Conservation (phyloP, 1,140 invertebrate genomes). For the Bursaphelenchus mucronatus region DNA sequence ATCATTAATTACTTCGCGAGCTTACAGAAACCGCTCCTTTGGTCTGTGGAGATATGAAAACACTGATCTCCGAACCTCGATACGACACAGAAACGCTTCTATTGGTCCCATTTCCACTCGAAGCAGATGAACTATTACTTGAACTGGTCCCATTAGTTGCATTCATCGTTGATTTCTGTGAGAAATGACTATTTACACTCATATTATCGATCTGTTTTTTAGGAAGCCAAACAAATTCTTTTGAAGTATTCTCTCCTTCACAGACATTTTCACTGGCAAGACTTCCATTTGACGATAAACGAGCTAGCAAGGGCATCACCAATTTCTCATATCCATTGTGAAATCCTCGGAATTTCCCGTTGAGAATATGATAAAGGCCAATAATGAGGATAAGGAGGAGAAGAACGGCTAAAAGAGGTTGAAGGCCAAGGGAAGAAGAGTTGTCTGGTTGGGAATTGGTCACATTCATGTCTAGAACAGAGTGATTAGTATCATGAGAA, state of each 20-base stretch:
- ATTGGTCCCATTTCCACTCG: slow-evolving; percentile 9
- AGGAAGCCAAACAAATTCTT: slow-evolving; percentile 31
- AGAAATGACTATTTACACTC: slow-evolving; percentile 30
- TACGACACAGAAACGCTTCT: slow-evolving; percentile 32
- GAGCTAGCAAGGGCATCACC: slow-evolving; percentile 26
- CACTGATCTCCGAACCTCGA: slow-evolving; percentile 28
- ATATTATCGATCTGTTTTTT: slow-evolving; percentile 24
- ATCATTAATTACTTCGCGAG: slow-evolving; percentile 1
- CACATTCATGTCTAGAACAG: too few species aligned
- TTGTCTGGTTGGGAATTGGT: too few species aligned
- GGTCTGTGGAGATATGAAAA: slow-evolving; percentile 29
- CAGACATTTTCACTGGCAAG: slow-evolving; percentile 22
- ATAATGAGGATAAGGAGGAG: slow-evolving; percentile 23
- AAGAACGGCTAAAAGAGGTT: slow-evolving; percentile 23
- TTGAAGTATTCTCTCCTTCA: slow-evolving; percentile 20
- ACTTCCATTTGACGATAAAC: slow-evolving; percentile 19
- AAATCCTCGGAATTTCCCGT: slow-evolving; percentile 7
- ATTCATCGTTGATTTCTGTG: slow-evolving; percentile 29
- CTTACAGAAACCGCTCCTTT: slow-evolving; percentile 26
- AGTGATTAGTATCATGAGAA: too few species aligned
- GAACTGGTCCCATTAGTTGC: slow-evolving; percentile 28
- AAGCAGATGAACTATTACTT: slow-evolving; percentile 10
- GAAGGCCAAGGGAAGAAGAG: slow-evolving; percentile 13
- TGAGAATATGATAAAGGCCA: slow-evolving; percentile 27
- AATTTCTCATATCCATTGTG: slow-evolving; percentile 34